Evolutionary conservation across 1,140 invertebrate genomes (phyloP), one percentile per base, ranked within the genome.

Genomic region (Trichogramma pretiosum): DNA sequence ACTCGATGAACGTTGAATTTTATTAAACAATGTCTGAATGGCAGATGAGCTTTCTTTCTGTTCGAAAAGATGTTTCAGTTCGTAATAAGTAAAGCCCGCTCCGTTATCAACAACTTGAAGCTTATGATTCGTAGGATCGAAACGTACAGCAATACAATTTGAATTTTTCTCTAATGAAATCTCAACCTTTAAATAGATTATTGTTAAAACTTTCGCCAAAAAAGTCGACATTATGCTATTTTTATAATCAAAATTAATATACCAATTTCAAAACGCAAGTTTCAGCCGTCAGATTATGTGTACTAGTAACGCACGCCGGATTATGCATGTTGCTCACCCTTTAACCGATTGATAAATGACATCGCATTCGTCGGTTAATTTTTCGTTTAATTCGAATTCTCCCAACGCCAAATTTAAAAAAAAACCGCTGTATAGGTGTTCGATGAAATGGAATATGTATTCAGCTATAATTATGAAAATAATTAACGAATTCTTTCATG

Each of bases 41-140:
- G 14, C 17, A 49, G n/a, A 19, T 42, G 40, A 1, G 28, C 24
- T 35, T 21, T 5, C 11, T 13, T 39, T 21, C 13, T 42, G 44
- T 36, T 58, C 47, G n/a, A 54, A 63, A 16, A 62, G 30, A n/a
- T 5, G 10, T 30, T 34, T n/a, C 3, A 68, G 28, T 10, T 30
- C 37, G 5, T 43, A 3, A 39, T 52, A 50, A 0, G 45, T 16
- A 39, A 67, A 60, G 1, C 67, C 67, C 32, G 50, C 40, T 9
- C 66, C 64, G 47, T 67, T 67, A 36, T 70, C 67, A 32, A 68
- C 53, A 3, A 70, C 49, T 54, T 63, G 62, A 46, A 70, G 57
- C 50, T 52, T 55, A 34, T 43, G 36, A 35, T 56, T 35, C 7
- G 36, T 49, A 1, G 21, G 11, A 30, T 63, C 21, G 44, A 63